phyloP scores from a whole-genome alignment of 2,797 vertebrate genomes.

The Odontamblyopus rebecca region DNA sequence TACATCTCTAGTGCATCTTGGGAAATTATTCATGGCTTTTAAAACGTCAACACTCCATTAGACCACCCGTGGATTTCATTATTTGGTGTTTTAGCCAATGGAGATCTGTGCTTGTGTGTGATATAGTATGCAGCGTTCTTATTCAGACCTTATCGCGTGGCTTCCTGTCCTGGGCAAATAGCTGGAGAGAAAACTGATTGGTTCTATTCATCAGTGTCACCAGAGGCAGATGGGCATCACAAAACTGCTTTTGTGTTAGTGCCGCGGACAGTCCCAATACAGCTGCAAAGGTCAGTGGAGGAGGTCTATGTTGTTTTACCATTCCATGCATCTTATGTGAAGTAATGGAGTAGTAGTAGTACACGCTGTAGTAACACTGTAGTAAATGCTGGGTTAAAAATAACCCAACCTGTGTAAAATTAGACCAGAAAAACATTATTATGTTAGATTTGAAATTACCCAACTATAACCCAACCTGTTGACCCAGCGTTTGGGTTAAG shows the following conservation, averaged over 20 bases:
- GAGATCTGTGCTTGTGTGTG: conserved; percentile 29
- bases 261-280: conserved; percentile 28
- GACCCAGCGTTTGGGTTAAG: no score
- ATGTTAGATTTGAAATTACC: no score
- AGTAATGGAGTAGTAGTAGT: neutral
- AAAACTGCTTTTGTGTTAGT: conserved; percentile 50
- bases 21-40: neutral
- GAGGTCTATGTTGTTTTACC: conserved; percentile 15
- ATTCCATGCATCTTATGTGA: neutral
- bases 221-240: conserved; percentile 48
- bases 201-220: conserved; percentile 72
- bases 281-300: conserved; percentile 27
- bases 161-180: conserved; percentile 26
- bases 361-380: neutral
- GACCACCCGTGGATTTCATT: neutral
- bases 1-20: neutral
- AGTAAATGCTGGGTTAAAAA: no score
- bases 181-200: conserved; percentile 51
- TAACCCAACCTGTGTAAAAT: no score
- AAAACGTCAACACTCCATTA: conserved; percentile 7
- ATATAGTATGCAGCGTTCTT: conserved; percentile 49
- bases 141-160: conserved; percentile 21
- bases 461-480: no score
- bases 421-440: no score
- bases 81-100: conserved; percentile 24